Evolutionary conservation across 2,888 invertebrate genomes (phyloP), one percentile per base, ranked within the genome.

Genomic region (Tenthredo notha): DNA sequence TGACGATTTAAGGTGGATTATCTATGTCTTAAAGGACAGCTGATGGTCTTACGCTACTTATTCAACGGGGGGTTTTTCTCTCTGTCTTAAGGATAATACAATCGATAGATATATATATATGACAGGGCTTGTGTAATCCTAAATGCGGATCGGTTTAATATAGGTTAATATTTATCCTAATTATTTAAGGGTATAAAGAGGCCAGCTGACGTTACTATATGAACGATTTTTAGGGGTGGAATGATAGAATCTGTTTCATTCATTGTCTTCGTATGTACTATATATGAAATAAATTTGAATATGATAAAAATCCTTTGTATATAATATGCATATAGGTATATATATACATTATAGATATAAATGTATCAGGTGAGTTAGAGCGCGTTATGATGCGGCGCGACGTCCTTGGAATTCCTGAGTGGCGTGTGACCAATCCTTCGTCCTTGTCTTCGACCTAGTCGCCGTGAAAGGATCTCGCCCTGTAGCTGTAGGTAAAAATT

Each of bases 121-220:
- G 75, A 75, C 77, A 6, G 50, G 50, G 77, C 7, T 29, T n/a
- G 29, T 25, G n/a, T 15, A 43, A 58, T 77, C 84, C 85, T 47
- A 61, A 82, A 80, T 50, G 75, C 67, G 88, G 90, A 90, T 91
- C 89, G 90, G 88, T 84, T 87, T 90, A 91, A 90, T 90, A 87
- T 89, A 88, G 89, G 87, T 87, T 89, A 90, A 90, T 90, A 89
- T 88, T 91, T 86, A 90, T 91, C 90, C 91, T 90, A 89, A 87
- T 92, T 91, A 91, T 88, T 89, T 90, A 90, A 90, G 85, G 85
- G 89, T 88, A 84, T 74, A 29, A 74, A 74, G 50, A 2, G n/a
- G n/a, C 1, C 54, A 37, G 54, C 7, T n/a, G n/a, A 54, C 47
- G 47, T n/a, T n/a, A n/a, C n/a, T n/a, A n/a, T n/a, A n/a, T n/a